A percentile compares a stretch with the other conserved stretches of the same genome.
phyloP scores from a whole-genome alignment of 2,113 vertebrate species.

The Antennarius striatus region DNA sequence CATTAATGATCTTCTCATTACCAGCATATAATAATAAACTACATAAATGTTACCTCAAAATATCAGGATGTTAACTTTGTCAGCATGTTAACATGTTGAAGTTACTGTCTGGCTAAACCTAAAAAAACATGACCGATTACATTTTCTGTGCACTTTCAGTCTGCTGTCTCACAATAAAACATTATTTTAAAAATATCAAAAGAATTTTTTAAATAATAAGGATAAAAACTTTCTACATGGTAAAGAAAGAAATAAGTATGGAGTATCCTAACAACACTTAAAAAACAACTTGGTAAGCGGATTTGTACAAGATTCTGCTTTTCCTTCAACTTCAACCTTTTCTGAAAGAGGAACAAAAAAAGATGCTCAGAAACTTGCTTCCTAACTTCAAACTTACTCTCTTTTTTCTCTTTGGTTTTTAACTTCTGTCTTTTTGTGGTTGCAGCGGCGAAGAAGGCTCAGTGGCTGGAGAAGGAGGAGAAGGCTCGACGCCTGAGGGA shows the following conservation, averaged over 20 bases:
- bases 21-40: too few relatives aligned
- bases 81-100: neutral
- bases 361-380: neutral
- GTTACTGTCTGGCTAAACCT: neutral
- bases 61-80: neutral
- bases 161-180: too few relatives aligned
- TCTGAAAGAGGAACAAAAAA: too few relatives aligned
- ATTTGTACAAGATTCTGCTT: too few relatives aligned
- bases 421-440: conserved; percentile 11
- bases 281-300: too few relatives aligned
- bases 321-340: too few relatives aligned
- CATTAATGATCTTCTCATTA: too few relatives aligned
- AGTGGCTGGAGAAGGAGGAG: conserved; percentile 97
- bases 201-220: too few relatives aligned
- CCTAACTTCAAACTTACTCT: neutral
- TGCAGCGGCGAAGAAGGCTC: conserved; percentile 88
- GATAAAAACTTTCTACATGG: too few relatives aligned
- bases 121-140: neutral
- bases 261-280: too few relatives aligned
- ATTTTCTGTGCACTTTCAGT: neutral
- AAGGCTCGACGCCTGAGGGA: conserved; percentile 89
- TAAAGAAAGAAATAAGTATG: too few relatives aligned
- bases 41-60: neutral
- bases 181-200: too few relatives aligned
- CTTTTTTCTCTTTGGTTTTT: neutral